Conservation (phyloP, 1,140 invertebrate genomes). For the Saccostrea echinata region DNA sequence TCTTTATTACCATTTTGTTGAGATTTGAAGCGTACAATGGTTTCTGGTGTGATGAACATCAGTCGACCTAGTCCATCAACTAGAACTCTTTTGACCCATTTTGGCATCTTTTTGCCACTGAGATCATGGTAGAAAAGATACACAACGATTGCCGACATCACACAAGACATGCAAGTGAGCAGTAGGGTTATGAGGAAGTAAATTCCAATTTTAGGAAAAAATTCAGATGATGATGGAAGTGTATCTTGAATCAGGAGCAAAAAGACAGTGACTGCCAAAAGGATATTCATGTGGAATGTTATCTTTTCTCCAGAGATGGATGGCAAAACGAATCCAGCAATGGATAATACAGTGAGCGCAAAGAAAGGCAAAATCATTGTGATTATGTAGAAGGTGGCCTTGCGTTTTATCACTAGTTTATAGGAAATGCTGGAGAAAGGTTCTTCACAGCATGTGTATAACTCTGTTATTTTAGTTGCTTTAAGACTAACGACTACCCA, state of each 20-base stretch:
- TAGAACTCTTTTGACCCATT: neutral
- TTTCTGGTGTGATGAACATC: neutral
- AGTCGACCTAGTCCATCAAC: neutral
- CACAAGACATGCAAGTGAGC: neutral
- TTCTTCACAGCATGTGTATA: neutral
- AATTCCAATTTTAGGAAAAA: neutral
- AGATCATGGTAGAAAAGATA: neutral
- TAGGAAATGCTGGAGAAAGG: neutral
- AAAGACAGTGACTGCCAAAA: neutral
- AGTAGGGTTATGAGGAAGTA: neutral
- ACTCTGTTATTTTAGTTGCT: neutral
- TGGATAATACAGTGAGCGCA: neutral
- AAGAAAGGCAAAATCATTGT: slow-evolving; percentile 1
- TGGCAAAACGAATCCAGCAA: neutral
- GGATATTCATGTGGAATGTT: neutral
- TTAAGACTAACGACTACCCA: neutral
- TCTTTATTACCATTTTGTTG: neutral
- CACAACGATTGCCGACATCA: neutral
- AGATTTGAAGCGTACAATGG: neutral
- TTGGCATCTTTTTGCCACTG: neutral
- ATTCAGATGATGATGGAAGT: neutral
- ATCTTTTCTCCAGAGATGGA: slow-evolving; percentile 9
- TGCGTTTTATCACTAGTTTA: neutral
- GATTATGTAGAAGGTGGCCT: slow-evolving; percentile 1
- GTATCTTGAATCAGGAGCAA: neutral